Percentiles rank a stretch among this genome's conserved stretches.
phyloP scores from a whole-genome alignment of 2,113 vertebrate species.

The Sporophila hypoxantha region DNA sequence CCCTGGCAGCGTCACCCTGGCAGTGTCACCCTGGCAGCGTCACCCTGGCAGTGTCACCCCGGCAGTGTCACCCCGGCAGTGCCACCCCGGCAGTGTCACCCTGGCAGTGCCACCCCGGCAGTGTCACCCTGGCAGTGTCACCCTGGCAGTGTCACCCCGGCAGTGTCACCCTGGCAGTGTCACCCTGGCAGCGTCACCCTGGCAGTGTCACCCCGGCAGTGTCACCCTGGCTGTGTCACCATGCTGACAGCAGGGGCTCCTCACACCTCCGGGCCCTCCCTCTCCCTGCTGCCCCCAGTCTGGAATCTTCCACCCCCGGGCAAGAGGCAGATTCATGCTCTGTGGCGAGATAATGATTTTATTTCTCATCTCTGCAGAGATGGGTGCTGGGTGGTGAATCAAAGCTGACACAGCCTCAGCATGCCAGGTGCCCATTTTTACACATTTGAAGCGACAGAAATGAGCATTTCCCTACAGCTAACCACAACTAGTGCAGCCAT shows the following conservation, averaged over 20 bases:
- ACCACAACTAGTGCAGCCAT: too few species aligned
- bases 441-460: not conserved
- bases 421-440: not conserved
- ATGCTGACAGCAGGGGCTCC: fast-evolving
- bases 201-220: not conserved
- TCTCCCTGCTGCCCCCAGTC: not conserved
- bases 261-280: not conserved
- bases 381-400: not conserved
- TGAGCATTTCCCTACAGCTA: not conserved
- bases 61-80: too few species aligned
- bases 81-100: too few species aligned
- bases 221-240: not conserved
- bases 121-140: too few species aligned
- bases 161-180: too few species aligned
- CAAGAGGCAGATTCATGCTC: not conserved
- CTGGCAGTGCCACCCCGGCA: too few species aligned
- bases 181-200: too few species aligned
- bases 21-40: too few species aligned
- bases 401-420: not conserved
- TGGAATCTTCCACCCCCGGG: not conserved
- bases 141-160: too few species aligned
- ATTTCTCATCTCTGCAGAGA: not conserved
- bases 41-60: too few species aligned
- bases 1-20: too few species aligned
- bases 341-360: not conserved